Conservation (phyloP, 2,888 invertebrate genomes). For the Plagodis pulveraria region DNA sequence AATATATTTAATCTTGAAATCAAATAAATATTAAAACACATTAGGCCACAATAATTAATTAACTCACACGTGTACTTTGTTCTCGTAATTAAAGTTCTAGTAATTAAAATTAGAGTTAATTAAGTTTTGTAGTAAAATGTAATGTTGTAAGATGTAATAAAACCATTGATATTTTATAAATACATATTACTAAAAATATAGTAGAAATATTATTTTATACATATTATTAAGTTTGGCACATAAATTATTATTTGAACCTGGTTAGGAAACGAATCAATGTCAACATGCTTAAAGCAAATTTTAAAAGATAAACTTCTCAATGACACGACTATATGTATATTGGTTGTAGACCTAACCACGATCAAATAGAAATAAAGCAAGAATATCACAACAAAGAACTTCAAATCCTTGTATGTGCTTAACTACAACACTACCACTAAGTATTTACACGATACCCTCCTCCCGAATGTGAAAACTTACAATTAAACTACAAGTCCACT, state of each 20-base stretch:
- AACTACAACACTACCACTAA: conserved; percentile 51
- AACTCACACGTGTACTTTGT: no score
- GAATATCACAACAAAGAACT: conserved; percentile 62
- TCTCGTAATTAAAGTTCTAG: no score
- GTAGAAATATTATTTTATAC: no score
- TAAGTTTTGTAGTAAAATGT: no score
- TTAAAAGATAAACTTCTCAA: neutral
- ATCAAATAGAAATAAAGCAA: conserved; percentile 39
- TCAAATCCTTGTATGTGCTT: conserved; percentile 80
- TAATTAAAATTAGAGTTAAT: no score
- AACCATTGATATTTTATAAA: no score
- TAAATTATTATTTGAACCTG: conserved; percentile 31
- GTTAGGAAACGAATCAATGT: conserved; percentile 24
- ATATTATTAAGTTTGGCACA: conserved; percentile 32
- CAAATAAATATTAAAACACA: no score
- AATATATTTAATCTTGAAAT: no score
- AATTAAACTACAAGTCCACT: conserved; percentile 49
- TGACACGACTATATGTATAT: conserved; percentile 5
- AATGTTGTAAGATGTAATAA: no score
- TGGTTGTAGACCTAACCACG: conserved; percentile 37
- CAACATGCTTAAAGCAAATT: conserved; percentile 3
- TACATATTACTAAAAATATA: no score
- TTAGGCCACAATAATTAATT: no score
- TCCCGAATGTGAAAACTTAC: conserved; percentile 49
- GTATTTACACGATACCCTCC: conserved; percentile 73